These are phyloP conservation scores for Scaptomyza reducta DNA, from an alignment of 2,888 invertebrate species.

Conservation along the genomic window DNA sequence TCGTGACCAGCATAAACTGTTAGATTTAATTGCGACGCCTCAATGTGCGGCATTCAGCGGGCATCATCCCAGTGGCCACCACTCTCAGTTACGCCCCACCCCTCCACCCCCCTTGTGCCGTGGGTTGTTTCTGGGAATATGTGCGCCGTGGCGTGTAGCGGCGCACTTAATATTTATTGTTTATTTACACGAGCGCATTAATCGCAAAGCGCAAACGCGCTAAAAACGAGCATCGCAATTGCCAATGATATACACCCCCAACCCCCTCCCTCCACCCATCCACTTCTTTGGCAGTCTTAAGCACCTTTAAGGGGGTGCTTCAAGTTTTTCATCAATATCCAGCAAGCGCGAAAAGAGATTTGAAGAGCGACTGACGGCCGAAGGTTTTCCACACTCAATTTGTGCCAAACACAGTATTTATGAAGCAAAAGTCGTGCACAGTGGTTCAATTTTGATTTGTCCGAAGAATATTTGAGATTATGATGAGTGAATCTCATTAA, in stretches of 20 bases:
- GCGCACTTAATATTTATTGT: slow-evolving; percentile 78
- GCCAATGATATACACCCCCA: slow-evolving; percentile 30
- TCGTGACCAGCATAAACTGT: slow-evolving; percentile 59
- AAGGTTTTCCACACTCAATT: slow-evolving; percentile 43
- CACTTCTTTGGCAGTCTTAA: too few relatives aligned
- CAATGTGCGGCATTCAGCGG: neutral
- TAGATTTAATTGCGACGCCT: slow-evolving; percentile 62
- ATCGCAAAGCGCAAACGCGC: slow-evolving; percentile 78
- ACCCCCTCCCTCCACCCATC: neutral
- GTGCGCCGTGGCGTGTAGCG: slow-evolving; percentile 58
- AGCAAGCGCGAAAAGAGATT: slow-evolving; percentile 30
- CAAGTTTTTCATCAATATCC: slow-evolving; percentile 37
- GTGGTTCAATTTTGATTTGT: slow-evolving; percentile 19
- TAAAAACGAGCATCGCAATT: slow-evolving; percentile 73
- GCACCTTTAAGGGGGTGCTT: neutral
- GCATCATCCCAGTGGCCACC: neutral
- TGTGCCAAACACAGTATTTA: slow-evolving; percentile 3
- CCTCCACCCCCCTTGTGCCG: neutral
- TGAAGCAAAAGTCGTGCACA: slow-evolving; percentile 16
- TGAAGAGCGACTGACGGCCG: slow-evolving; percentile 21
- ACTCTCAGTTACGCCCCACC: neutral
- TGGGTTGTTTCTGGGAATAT: slow-evolving; percentile 50
- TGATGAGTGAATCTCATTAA: too few relatives aligned
- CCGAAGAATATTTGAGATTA: too few relatives aligned
- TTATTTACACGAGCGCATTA: slow-evolving; percentile 79